Evolutionary conservation across 2,113 vertebrate genomes (phyloP), one percentile per base, ranked within the genome.

Genomic region (Carassius carassius): DNA sequence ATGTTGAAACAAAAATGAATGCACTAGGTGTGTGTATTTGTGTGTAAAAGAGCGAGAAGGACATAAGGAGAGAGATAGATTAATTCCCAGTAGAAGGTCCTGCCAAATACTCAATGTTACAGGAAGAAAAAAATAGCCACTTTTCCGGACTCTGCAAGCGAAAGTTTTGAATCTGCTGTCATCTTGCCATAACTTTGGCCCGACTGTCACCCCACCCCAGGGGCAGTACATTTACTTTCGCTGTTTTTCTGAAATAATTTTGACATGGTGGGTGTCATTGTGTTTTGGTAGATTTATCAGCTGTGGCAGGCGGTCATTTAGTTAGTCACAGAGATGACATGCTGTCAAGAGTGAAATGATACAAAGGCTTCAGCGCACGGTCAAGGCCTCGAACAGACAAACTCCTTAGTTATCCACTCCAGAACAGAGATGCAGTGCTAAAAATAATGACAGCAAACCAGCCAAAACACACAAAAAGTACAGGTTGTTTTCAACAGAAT

Each of bases 41-140:
- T 70, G 78, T 81, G 58, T 62, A 80, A 67, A 58, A 56, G 41
- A 21, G 47, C 6, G 25, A 81, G 80, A 82, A 56, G 80, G 80
- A 82, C 80, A 70, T 63, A 81, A 54, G 32, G 32, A 76, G 54
- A 56, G 80, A 82, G 80, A 54, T 32, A 56, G 80, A 82, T 82
- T 70, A 54, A 69, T 82, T 82, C 62, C 80, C 80, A 82, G 80
- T 35, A 70, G 80, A 82, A 82, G 80, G 80, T 82, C 80, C 80
- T 82, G 80, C 80, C 80, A 82, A 82, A 82, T 54, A 69, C 80
- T 82, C 80, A 82, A 81, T 56, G 80, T 67, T 82, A 82, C 80
- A 54, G 65, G 65, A 69, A 54, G 65, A 58, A 63, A 82, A 82
- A 82, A 82, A 82, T 56, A 82, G 65, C 49, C 65, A 41, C 67